Evolutionary conservation across 1,140 invertebrate species (phyloP).

Genomic region (Zaprionus taronus): DNA sequence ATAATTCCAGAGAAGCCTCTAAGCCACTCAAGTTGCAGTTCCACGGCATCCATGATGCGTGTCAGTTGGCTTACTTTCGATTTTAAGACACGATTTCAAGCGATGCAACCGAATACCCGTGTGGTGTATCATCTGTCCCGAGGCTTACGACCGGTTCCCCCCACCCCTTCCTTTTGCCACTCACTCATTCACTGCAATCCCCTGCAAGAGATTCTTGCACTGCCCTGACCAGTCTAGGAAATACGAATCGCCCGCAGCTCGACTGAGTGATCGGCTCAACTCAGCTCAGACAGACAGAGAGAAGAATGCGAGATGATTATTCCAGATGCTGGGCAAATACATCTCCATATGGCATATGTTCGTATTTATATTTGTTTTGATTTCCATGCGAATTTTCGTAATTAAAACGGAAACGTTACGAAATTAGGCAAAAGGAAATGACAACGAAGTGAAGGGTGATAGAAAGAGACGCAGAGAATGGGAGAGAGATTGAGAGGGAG

Average conservation of each 20-base stretch:
- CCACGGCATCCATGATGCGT: constrained; percentile 23
- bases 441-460: not conserved
- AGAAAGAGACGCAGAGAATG: not conserved
- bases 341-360: constrained; percentile 15
- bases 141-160: constrained; percentile 39
- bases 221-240: constrained; percentile 46
- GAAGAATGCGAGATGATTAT: constrained; percentile 9
- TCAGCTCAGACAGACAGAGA: not conserved
- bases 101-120: constrained; percentile 56
- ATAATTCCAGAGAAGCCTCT: constrained; percentile 7
- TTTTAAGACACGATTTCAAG: constrained; percentile 35
- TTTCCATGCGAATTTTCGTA: constrained; percentile 61
- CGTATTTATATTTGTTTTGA: constrained; percentile 52
- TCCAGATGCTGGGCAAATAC: constrained; percentile 29
- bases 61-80: constrained; percentile 44
- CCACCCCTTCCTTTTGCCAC: constrained; percentile 1
- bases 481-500: not conserved
- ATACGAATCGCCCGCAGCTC: constrained; percentile 19
- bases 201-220: constrained; percentile 16
- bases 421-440: constrained; percentile 57
- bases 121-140: constrained; percentile 52
- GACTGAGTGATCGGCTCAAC: not conserved
- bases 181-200: constrained; percentile 7
- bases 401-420: constrained; percentile 67
- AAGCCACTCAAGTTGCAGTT: constrained; percentile 10